Evolutionary conservation across 2,888 invertebrate species (phyloP).

Genomic region (Drosophila maculinotata): DNA sequence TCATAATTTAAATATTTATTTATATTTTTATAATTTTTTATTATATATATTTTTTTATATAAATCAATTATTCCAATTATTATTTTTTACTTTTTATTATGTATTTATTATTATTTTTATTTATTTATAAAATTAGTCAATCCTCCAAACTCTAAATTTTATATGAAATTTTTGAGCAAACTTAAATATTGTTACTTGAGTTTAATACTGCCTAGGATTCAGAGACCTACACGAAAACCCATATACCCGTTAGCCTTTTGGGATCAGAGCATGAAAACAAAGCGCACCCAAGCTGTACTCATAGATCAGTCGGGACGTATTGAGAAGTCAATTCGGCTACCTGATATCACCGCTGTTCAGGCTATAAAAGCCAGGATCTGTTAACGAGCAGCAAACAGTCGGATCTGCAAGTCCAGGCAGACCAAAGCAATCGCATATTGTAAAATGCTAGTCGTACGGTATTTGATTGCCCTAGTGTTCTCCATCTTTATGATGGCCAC

Average conservation of each 20-base stretch:
- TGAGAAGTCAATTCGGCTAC: neutral
- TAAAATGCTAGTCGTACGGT: constrained; percentile 65
- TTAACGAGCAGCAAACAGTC: constrained; percentile 38
- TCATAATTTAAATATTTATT: no score
- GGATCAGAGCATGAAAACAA: neutral
- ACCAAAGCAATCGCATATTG: constrained; percentile 14
- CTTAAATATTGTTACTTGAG: no score
- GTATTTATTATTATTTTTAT: no score
- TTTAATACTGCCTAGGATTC: no score
- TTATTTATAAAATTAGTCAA: no score
- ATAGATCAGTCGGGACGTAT: neutral
- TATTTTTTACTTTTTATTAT: no score
- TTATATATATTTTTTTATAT: no score
- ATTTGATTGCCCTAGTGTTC: constrained; percentile 70
- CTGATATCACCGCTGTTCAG: neutral
- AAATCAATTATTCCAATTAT: no score
- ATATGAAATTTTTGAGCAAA: no score
- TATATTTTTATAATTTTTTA: no score
- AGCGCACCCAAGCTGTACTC: neutral
- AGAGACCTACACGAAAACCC: neutral
- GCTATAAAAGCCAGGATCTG: constrained; percentile 43
- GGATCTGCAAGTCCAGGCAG: constrained; percentile 15
- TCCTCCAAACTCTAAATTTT: no score
- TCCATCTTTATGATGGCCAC: constrained; percentile 73
- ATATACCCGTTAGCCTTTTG: neutral